Base-by-base conservation (phyloP, 2,797 vertebrate species). In the Anguilla obscura region DNA sequence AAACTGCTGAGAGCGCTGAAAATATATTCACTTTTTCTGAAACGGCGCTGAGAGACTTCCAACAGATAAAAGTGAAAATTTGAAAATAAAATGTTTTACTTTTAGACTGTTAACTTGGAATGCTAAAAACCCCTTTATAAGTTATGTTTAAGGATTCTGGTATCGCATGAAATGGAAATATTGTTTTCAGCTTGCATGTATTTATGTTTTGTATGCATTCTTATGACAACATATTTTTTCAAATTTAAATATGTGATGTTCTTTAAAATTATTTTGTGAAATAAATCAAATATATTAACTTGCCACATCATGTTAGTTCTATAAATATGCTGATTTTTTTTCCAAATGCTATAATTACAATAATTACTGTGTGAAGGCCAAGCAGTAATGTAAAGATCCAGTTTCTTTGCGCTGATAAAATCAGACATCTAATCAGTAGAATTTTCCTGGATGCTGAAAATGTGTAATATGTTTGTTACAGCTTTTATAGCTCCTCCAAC, bases 81-180 rank as follows among this genome's bases (percentile, higher is more conserved):
- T 69, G n/a, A 27, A 66, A 69, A 69, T 69, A n/a, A 69, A 69
- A 69, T 69, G 63, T 27, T 69, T 27, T 69, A 69, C 63, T 69
- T 69, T 69, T 69, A 69, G 24, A 69, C 63, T 69, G n/a, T 69
- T 69, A 69, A 69, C 63, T 27, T n/a, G 63, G 63, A 69, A 69
- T 27, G 63, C 63, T 69, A n/a, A 69, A n/a, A 69, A 69, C 63
- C 63, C 63, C 8, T 69, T 4, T 24, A 10, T n/a, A 69, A 8
- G 63, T 69, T 69, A 69, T 27, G 1, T 27, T 69, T 18, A 18
- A 63, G 60, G 60, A 69, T 69, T 69, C n/a, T 12, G 69, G 14
- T 2, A 74, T 79, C 1, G 45, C 33, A 79, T 40, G 74, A 45
- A 79, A 45, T 45, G 74, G 33, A 79, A 79, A 40, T 79, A 79